Base-by-base conservation (phyloP, 1,140 invertebrate genomes). In the Scaptodrosophila lebanonensis region DNA sequence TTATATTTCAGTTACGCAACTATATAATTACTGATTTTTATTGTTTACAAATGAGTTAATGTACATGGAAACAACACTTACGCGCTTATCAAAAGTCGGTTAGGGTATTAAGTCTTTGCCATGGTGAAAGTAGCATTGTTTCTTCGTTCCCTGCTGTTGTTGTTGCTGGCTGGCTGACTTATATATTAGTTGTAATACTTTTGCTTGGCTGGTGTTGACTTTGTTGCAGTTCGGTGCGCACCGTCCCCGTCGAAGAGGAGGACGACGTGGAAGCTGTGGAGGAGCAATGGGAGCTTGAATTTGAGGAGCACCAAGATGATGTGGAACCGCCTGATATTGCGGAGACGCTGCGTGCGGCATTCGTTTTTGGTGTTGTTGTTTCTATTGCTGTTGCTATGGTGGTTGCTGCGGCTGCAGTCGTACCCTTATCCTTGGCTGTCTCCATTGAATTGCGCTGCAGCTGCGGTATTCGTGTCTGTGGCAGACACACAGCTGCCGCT, bases 201-300 rank as follows among this genome's bases (percentile, higher is more conserved):
- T 56, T 58, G 18, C 67, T 50, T 4, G 54, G 51, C 29, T 58
- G n/a, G n/a, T n/a, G 62, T 53, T 66, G 65, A 17, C 58, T 57
- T 30, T 84, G 79, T 65, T 84, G 72, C 63, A 85, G 49, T 45
- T 86, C 84, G 16, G 84, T 86, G 45, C 83, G 85, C 35, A 86
- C 84, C 6, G 84, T 86, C 33, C 76, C 84, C 5, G 84, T 86
- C 8, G 84, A 85, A 3, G 83, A 83, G n/a, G 77, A 84, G 8
- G 79, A 73, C 8, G 66, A 70, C 13, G 43, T 39, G 12, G 71
- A 60, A 17, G 56, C 48, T 2, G 67, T 42, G 8, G 68, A 54
- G 49, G 63, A 35, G 29, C 56, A 66, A n/a, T n/a, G n/a, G n/a
- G 71, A 71, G 17, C 48, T 29, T 7, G 15, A n/a, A 8, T 20